Conservation (phyloP, 2,113 vertebrate species). For the Phylloscopus trochiloides region DNA sequence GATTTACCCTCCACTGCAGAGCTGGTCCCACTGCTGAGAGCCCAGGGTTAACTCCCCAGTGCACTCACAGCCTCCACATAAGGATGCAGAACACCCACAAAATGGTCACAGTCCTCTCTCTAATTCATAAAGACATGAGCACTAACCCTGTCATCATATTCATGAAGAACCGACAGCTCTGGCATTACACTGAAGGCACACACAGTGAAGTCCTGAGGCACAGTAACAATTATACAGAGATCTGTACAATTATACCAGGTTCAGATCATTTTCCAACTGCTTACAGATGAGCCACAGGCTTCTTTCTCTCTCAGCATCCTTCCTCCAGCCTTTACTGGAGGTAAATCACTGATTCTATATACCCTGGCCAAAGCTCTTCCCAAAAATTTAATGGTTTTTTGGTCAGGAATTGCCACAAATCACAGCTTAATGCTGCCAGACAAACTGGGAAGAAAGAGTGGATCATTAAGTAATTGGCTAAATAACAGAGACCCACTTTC, state of each 20-base stretch:
- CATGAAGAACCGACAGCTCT: not conserved
- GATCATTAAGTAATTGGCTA: not conserved
- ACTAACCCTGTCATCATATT: not conserved
- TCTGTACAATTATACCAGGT: not conserved
- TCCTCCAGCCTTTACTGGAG: not conserved
- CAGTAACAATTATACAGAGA: not conserved
- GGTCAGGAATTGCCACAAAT: not conserved
- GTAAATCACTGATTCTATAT: not conserved
- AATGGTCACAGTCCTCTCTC: not conserved
- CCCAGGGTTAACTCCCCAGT: not conserved
- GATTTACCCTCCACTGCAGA: not conserved
- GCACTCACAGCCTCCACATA: not conserved
- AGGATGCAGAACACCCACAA: fast-evolving
- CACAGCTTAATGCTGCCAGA: not conserved
- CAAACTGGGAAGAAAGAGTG: not conserved
- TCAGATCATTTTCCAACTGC: not conserved
- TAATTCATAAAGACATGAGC: fast-evolving
- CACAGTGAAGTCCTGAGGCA: not conserved
- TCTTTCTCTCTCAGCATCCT: not conserved
- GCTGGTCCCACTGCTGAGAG: not conserved
- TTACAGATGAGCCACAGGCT: not conserved
- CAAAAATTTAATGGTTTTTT: not conserved
- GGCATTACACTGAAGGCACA: not conserved
- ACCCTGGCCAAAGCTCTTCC: not conserved
- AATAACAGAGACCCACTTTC: not conserved